Base-by-base conservation (phyloP, 2,113 vertebrate species). In the Polypterus bichir region DNA sequence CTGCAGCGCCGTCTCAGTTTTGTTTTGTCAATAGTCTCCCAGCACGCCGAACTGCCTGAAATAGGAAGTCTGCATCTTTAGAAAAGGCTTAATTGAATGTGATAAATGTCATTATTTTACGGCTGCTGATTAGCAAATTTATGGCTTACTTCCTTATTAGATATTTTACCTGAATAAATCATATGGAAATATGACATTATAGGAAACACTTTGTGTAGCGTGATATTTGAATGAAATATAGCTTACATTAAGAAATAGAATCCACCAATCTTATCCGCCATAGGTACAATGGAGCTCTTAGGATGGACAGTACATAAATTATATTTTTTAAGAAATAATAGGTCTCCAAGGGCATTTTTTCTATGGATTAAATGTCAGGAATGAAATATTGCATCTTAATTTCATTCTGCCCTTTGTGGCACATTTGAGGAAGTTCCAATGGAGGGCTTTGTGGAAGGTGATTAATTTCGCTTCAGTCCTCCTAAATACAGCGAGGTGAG, bases 81-180 rank as follows among this genome's bases (percentile, higher is more conserved):
- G 65, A 70, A 71, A 57, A 73, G 63, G 67, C 70, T 65, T 77
- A 75, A 79, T 69, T 70, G 46, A 66, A 75, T 64, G 74, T 71
- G 79, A 79, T 75, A 76, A 77, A 82, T 76, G 71, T 81, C 74
- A 61, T 78, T 79, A 81, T 79, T 83, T 76, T 75, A 75, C 80
- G 73, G 82, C 76, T 80, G 79, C 73, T 79, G 72, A 68, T 70
- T 79, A 74, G 77, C 73, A 71, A 71, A 70, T 83, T 77, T 85
- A 83, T 64, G 72, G 71, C 59, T 57, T 61, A 65, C 73, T 76
- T 72, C 74, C 70, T 78, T 80, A 46, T 44, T 58, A 58, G 56
- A 44, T 58, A 76, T 80, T 84, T 81, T 77, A 79, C 72, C 71
- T 51, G 65, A 69, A 63, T 69, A 44, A 44, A 59, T 65, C 76